These are phyloP conservation scores for Danionella cerebrum DNA, from an alignment of 2,113 vertebrate species.

Conservation along the genomic window DNA sequence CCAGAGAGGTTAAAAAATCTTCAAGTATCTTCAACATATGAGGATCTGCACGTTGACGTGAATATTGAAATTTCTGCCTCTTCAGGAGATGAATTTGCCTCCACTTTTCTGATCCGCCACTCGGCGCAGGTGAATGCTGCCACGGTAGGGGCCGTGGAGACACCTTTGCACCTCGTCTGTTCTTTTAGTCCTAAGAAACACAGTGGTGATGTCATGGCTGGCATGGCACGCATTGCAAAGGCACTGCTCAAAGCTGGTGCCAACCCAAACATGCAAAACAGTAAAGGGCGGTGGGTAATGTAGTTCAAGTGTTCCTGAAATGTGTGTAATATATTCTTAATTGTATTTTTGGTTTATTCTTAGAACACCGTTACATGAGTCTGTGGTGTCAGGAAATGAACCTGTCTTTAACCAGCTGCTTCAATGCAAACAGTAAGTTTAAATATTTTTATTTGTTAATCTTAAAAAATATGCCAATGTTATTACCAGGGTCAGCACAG, in stretches of 20 bases:
- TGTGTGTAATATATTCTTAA: no score
- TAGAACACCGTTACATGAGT: conserved; percentile 90
- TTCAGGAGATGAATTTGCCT: conserved; percentile 89
- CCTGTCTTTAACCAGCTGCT: conserved; percentile 90
- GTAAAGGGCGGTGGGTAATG: conserved; percentile 73
- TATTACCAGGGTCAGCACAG: no score
- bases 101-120: conserved; percentile 89
- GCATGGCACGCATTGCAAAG: conserved; percentile 86
- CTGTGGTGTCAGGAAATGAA: conserved; percentile 85
- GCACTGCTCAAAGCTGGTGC: conserved; percentile 85
- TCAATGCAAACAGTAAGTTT: conserved; percentile 89
- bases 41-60: background rate
- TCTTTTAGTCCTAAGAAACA: conserved; percentile 86
- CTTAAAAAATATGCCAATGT: no score
- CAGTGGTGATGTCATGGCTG: conserved; percentile 74
- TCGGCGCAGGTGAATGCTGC: conserved; percentile 90
- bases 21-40: no score
- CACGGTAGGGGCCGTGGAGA: conserved; percentile 85
- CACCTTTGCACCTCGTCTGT: conserved; percentile 88
- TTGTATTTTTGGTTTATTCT: background rate
- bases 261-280: conserved; percentile 96
- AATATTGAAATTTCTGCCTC: conserved; percentile 7
- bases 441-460: background rate
- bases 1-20: conserved; percentile 89
- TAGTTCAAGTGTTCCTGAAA: background rate